Percentiles rank a stretch among this genome's conserved stretches.
These are phyloP conservation scores for Caenorhabditis angaria DNA, from an alignment of 2,888 invertebrate genomes.

Conservation along the genomic window DNA sequence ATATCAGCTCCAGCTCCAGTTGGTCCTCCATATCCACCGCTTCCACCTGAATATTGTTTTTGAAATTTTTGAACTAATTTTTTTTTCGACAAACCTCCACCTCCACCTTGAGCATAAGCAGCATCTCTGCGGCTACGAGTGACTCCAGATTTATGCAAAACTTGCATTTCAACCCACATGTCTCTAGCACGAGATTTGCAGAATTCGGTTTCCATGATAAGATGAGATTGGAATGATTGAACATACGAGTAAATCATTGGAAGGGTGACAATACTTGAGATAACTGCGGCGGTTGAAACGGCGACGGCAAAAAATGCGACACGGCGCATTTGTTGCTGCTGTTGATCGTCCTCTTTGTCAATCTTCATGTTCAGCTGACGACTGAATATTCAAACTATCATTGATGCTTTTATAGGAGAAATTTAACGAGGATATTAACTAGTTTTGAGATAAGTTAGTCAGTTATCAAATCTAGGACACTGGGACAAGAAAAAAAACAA, in stretches of 20 bases:
- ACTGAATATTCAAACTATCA: slow-evolving; percentile 16
- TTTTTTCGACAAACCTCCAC: slow-evolving; percentile 20
- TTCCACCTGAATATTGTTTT: too few species aligned
- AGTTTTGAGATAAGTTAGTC: background rate
- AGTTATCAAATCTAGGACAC: slow-evolving; percentile 20
- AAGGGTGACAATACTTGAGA: slow-evolving; percentile 66
- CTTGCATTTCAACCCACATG: slow-evolving; percentile 72
- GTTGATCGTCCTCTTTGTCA: slow-evolving; percentile 47
- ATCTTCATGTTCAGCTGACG: slow-evolving; percentile 50
- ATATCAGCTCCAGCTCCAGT: slow-evolving; percentile 48
- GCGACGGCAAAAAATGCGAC: slow-evolving; percentile 72
- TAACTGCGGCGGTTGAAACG: slow-evolving; percentile 71
- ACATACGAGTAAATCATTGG: slow-evolving; percentile 72
- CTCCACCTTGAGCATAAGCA: slow-evolving; percentile 54
- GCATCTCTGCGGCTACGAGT: slow-evolving; percentile 47
- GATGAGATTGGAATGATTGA: slow-evolving; percentile 70
- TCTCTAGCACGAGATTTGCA: slow-evolving; percentile 70
- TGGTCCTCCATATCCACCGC: slow-evolving; percentile 51
- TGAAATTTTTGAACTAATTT: too few species aligned
- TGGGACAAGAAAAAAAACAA: slow-evolving; percentile 24
- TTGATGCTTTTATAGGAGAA: background rate
- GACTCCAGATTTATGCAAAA: slow-evolving; percentile 63
- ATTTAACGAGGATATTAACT: slow-evolving; percentile 3
- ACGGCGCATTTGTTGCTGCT: slow-evolving; percentile 66
- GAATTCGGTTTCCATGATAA: slow-evolving; percentile 71